These are phyloP conservation scores for Lanius collurio DNA, from an alignment of 2,113 vertebrate species.

Conservation along the genomic window DNA sequence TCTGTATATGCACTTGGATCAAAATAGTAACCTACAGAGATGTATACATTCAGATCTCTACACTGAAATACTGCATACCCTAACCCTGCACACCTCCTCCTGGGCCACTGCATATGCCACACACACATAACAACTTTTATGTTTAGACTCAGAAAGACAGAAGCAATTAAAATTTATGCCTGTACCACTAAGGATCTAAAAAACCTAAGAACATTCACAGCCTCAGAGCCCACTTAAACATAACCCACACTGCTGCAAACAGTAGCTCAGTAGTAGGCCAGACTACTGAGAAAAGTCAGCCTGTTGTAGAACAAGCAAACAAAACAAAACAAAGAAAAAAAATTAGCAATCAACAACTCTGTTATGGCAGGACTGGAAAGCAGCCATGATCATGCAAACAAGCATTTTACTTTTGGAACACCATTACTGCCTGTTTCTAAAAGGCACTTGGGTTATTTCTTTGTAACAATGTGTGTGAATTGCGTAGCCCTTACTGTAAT, in stretches of 20 bases:
- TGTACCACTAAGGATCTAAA: not conserved
- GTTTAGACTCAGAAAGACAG: not conserved
- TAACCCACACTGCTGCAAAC: not conserved
- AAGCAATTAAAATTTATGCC: not conserved
- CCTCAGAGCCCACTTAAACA: not conserved
- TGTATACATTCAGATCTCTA: not conserved
- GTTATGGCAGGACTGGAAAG: not conserved
- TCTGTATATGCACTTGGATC: not conserved
- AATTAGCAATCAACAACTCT: not conserved
- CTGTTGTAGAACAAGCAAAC: not conserved
- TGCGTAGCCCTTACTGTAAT: not conserved
- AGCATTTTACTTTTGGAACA: not conserved
- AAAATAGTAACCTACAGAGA: not conserved
- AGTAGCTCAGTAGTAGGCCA: not conserved
- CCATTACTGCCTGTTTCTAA: not conserved
- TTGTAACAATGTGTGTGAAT: not conserved
- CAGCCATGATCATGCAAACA: not conserved
- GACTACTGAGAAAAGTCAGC: not conserved
- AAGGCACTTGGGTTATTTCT: not conserved
- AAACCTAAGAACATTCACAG: not conserved
- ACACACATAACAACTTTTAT: not conserved
- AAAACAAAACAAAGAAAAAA: not conserved
- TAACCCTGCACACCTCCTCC: not conserved
- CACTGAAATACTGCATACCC: not conserved
- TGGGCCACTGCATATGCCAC: rapidly evolving